These are phyloP conservation scores for Sinocyclocheilus rhinocerous DNA, from an alignment of 2,113 vertebrate species.

Conservation along the genomic window DNA sequence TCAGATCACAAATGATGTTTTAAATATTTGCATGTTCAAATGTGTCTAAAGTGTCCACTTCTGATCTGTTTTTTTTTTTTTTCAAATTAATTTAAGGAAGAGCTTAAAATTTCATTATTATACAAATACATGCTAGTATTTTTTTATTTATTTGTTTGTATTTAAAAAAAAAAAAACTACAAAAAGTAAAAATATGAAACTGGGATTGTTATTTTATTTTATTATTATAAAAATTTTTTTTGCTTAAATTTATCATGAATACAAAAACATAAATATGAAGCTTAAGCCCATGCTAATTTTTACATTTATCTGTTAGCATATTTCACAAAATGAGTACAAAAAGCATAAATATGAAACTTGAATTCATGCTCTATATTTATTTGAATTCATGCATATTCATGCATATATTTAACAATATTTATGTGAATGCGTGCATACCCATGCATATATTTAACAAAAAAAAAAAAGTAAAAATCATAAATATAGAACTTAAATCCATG, in stretches of 20 bases:
- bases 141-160: no score
- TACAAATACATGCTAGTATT: background rate
- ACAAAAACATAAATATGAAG: background rate
- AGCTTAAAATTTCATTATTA: background rate
- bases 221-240: background rate
- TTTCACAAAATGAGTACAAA: background rate
- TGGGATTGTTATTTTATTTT: background rate
- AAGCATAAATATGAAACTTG: background rate
- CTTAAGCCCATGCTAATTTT: background rate
- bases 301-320: background rate
- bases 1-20: background rate
- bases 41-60: background rate
- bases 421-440: no score
- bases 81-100: background rate
- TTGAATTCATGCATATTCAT: background rate
- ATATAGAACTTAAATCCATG: no score
- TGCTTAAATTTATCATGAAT: background rate
- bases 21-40: background rate
- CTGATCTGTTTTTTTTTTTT: background rate
- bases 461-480: no score
- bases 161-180: no score
- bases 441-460: no score
- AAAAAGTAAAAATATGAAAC: background rate
- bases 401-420: no score
- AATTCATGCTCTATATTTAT: no score